These are phyloP conservation scores for Caenorhabditis inopinata DNA, from an alignment of 1,140 invertebrate genomes.

Conservation along the genomic window DNA sequence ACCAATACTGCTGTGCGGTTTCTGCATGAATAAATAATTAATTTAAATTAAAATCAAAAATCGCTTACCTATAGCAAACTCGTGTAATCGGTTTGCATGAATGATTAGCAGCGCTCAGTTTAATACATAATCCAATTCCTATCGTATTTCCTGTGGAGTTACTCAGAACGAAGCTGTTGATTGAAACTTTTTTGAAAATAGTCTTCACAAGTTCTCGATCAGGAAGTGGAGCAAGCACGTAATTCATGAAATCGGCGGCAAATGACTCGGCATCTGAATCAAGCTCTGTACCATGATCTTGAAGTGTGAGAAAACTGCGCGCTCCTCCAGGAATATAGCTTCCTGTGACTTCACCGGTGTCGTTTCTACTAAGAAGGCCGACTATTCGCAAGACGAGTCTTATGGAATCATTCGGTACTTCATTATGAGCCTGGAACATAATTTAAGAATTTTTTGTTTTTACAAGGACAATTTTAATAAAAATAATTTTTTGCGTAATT, in stretches of 20 bases:
- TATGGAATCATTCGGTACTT: conserved; percentile 7
- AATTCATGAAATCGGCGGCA: conserved; percentile 13
- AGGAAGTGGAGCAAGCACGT: background rate
- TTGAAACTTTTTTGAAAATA: conserved; percentile 29
- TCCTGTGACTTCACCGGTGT: background rate
- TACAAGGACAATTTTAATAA: too few species aligned
- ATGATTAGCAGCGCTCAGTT: conserved; percentile 43
- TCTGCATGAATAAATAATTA: conserved; percentile 27
- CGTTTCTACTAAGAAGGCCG: background rate
- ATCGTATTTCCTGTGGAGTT: conserved; percentile 28
- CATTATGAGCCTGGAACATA: conserved; percentile 7
- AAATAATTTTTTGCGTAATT: too few species aligned
- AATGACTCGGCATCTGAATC: background rate
- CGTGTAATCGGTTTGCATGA: conserved; percentile 22
- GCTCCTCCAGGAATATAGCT: background rate
- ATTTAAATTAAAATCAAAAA: background rate
- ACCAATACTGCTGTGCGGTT: conserved; percentile 6
- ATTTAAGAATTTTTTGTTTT: too few species aligned
- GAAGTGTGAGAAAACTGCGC: background rate
- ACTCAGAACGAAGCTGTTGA: conserved; percentile 34
- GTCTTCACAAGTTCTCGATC: background rate
- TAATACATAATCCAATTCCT: conserved; percentile 42
- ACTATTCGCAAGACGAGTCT: conserved; percentile 28
- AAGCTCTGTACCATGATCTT: background rate
- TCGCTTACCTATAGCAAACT: conserved; percentile 2